Evolutionary conservation across 2,888 invertebrate genomes (phyloP), one percentile per base, ranked within the genome.

Genomic region (Rutpela maculata): DNA sequence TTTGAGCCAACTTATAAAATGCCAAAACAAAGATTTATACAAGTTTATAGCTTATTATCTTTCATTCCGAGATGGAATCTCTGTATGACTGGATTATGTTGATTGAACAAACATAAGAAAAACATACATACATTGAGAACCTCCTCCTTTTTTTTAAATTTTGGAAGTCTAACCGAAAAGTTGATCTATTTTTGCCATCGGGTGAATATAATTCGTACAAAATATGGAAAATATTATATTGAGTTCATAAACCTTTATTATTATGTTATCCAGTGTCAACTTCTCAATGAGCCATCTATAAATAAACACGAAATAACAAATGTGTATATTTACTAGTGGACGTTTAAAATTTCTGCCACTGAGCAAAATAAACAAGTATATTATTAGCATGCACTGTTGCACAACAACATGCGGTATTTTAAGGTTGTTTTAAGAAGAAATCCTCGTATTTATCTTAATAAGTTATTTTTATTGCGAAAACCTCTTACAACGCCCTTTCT

Each of bases 311-410:
- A n/a, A 65, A 72, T 75, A 67, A 74, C 60, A 67, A 69, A 60
- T 60, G 60, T 38, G 59, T 60, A 59, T 60, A 62, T 65, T 38
- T 43, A 65, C 62, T 63, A 19, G 35, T 67, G 56, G 75, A 68
- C 67, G 69, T 78, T 78, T 78, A 55, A 66, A 77, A 77, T 74
- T 79, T 74, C 67, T 74, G 71, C 72, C 38, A 62, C 70, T 38
- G 50, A 50, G 43, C 63, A 75, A 77, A 74, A 76, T 77, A 74
- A 77, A 75, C 77, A 65, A n/a, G 69, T 69, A 43, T 76, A 79
- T 79, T 76, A 68, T 77, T 79, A 77, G 75, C 59, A 69, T 31
- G 43, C 70, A 55, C 15, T 57, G 67, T 77, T 79, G 76, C 75
- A 77, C 79, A 71, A 72, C 76, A 68, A 69, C 74, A 69, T 70